These are phyloP conservation scores for Atractosteus spatula DNA, from an alignment of 2,113 vertebrate species.

Conservation along the genomic window DNA sequence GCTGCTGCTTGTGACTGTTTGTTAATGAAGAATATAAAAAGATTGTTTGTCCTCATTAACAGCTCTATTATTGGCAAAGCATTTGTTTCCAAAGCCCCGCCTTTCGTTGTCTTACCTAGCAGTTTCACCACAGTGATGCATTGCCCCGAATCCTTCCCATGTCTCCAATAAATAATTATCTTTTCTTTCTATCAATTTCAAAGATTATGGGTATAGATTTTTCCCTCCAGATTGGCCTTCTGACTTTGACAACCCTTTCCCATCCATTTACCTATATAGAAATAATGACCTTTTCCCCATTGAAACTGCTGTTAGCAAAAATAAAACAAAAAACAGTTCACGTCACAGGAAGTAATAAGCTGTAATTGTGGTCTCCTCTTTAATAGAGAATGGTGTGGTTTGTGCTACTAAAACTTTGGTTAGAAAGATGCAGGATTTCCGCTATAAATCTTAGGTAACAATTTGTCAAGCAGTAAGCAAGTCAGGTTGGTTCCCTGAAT, in stretches of 20 bases:
- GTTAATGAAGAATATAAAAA: not conserved
- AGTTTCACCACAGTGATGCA: slow-evolving; percentile 18
- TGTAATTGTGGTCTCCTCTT: slow-evolving; percentile 59
- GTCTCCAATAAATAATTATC: slow-evolving; percentile 53
- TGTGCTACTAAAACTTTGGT: slow-evolving; percentile 20
- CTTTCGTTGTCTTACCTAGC: slow-evolving; percentile 19
- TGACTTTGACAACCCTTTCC: slow-evolving; percentile 61
- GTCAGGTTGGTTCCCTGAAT: not conserved
- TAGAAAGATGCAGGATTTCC: slow-evolving; percentile 19
- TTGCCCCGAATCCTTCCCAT: slow-evolving; percentile 49
- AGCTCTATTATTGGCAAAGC: slow-evolving; percentile 30
- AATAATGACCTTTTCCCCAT: slow-evolving; percentile 62
- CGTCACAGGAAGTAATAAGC: slow-evolving; percentile 81
- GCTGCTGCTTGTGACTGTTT: not conserved
- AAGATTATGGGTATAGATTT: slow-evolving; percentile 66
- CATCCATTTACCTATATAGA: slow-evolving; percentile 51
- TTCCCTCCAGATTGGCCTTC: slow-evolving; percentile 67
- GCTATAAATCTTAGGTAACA: slow-evolving; percentile 36
- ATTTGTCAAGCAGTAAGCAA: not conserved
- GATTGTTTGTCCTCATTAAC: slow-evolving; percentile 15
- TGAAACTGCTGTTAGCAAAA: slow-evolving; percentile 70
- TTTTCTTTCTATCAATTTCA: slow-evolving; percentile 37
- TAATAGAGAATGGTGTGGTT: slow-evolving; percentile 66
- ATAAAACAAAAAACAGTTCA: slow-evolving; percentile 22
- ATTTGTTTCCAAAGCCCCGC: not conserved